Evolutionary conservation across 2,888 invertebrate genomes (phyloP), one percentile per base, ranked within the genome.

Genomic region (Morinoia aosen): DNA sequence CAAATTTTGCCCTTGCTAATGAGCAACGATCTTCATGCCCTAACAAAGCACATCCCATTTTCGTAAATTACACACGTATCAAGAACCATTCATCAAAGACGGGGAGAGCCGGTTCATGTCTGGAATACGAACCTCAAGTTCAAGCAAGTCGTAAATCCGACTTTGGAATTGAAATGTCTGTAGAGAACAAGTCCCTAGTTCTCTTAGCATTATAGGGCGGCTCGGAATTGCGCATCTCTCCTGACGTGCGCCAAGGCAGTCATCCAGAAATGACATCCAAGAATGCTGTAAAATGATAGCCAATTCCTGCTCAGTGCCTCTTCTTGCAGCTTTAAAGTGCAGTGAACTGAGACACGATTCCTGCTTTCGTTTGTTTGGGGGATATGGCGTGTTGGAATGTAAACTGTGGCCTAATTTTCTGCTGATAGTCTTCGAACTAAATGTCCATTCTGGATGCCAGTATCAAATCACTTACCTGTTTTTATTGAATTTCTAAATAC

Each of bases 21-120:
- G 76, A 76, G 25, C 33, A 76, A 76, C 76, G 76, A 76, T 76
- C 76, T 76, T 33, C 76, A 76, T 76, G 40, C 90, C 48, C 90
- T 90, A 11, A 48, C 48, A 40, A 90, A 90, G 90, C 90, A 48
- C 90, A 90, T 90, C 48, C 40, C 90, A 90, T 40, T 90, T 48
- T 90, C 90, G 40, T 90, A 90, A 90, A 40, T 90, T 90, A 90
- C 39, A 90, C 33, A 90, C 90, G 90, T 3, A 90, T 90, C 48
- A 40, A 90, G 40, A 48, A 90, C 33, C 90, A 90, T 90, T 90
- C 90, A 90, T 90, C 90, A 90, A 90, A 48, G 40, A 48, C 25
- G 40, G 90, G 25, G 90, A 90, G 90, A 48, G 90, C 90, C 90
- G 48, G 90, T 76, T 90, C 90, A 48, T 90, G 90, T 48, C 90